Evolutionary conservation across 2,888 invertebrate genomes (phyloP), one percentile per base, ranked within the genome.

Genomic region (Horisme vitalbata): DNA sequence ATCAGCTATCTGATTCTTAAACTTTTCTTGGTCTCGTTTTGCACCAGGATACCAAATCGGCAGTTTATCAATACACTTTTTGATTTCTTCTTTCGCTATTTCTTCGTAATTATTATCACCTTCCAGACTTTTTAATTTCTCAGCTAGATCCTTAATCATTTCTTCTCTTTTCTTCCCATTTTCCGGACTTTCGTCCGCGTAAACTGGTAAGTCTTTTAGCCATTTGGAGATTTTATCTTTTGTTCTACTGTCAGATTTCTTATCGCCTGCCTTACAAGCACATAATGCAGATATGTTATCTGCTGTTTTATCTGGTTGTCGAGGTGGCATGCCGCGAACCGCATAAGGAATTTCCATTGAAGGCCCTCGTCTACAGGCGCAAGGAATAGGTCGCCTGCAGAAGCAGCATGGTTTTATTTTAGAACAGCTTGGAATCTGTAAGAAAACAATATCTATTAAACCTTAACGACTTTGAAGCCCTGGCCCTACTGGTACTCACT

Each of bases 11-110:
- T 57, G 52, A 2, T 62, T 52, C 46, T 61, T 71, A 24, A 76
- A 65, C 2, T 10, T 24, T 2, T 63, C 48, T 30, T 59, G 52
- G 1, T 71, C 63, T 3, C 45, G 11, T 36, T 65, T 57, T 12
- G 45, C 43, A 3, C 41, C 59, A 4, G 74, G 72, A 14, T 49
- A 52, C 79, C 79, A 78, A 50, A 80, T 68, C 0, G 75, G 73
- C 23, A 76, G 53, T 12, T 46, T 50, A 8, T 62, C 48, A 2
- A 79, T 26, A 12, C 59, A 70, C 18, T 45, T 47, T 14, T 43
- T 38, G 2, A 75, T 64, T 32, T 57, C 59, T 4, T 55, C 52
- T 33, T 38, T 61, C 2, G 54, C 64, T 39, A 52, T 62, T 2
- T 57, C 46, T 10, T 59, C 41, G 11, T 63, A 69, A 28, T 63